Evolutionary conservation across 2,797 vertebrate species (phyloP).

Genomic region (Rhincodon typus): DNA sequence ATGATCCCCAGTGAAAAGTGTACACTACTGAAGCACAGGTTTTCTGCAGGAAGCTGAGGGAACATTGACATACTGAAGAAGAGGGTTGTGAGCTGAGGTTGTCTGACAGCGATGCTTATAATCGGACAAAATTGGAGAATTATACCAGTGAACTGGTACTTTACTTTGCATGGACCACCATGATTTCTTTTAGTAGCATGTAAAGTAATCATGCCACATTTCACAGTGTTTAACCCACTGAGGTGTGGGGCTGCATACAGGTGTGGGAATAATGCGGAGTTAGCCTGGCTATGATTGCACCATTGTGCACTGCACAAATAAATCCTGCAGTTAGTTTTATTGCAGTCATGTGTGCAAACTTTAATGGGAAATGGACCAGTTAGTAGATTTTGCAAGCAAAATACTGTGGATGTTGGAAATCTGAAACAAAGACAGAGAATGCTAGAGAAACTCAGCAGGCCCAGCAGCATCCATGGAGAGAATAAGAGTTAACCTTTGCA

Average conservation of each 20-base stretch:
- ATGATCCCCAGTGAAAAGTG: not conserved
- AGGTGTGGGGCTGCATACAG: not conserved
- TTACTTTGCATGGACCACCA: no score
- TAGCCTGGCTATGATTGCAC: not conserved
- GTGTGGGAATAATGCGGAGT: not conserved
- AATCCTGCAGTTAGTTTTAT: no score
- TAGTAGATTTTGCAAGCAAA: no score
- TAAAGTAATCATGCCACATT: not conserved
- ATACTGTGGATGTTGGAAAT: no score
- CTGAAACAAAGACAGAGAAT: no score
- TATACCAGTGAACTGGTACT: not conserved
- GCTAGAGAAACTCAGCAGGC: no score
- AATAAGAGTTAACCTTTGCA: no score
- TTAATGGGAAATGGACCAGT: not conserved
- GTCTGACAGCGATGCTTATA: not conserved
- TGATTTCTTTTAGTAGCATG: no score
- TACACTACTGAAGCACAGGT: not conserved
- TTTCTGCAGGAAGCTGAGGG: not conserved
- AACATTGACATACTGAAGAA: not conserved
- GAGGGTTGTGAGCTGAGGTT: not conserved
- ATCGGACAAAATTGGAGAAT: not conserved
- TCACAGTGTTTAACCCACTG: not conserved
- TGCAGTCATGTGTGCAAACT: not conserved
- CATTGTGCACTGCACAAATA: not conserved
- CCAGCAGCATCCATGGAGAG: no score